A percentile compares a stretch with the other conserved stretches of the same genome.
phyloP scores from a whole-genome alignment of 2,888 invertebrate species.

The Sarcophaga rosellei region DNA sequence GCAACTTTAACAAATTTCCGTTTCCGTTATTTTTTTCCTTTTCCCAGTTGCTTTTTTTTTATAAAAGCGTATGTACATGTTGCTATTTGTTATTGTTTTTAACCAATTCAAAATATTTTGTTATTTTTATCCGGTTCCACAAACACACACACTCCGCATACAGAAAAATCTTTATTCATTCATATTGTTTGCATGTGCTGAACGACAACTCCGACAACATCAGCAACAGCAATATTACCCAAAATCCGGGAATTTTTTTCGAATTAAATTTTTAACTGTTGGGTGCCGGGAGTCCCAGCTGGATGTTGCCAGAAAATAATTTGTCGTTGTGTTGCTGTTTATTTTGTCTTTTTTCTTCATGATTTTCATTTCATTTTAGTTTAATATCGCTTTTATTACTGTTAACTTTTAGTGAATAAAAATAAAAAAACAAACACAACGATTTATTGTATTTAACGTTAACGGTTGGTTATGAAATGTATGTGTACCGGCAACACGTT shows the following conservation, averaged over 20 bases:
- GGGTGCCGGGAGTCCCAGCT: neutral
- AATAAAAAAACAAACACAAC: neutral
- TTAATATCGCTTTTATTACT: constrained; percentile 39
- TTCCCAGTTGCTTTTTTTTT: too few relatives aligned
- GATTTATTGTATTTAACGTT: too few relatives aligned
- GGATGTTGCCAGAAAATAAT: constrained; percentile 26
- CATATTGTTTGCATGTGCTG: too few relatives aligned
- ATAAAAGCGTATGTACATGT: neutral
- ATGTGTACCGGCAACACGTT: neutral
- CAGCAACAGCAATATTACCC: too few relatives aligned
- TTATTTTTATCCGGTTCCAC: constrained; percentile 6
- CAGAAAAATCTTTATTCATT: too few relatives aligned
- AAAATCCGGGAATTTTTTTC: neutral
- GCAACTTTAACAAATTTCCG: constrained; percentile 68
- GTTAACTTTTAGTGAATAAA: constrained; percentile 5
- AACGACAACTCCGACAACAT: too few relatives aligned
- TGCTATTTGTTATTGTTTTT: constrained; percentile 29
- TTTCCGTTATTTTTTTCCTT: constrained; percentile 51
- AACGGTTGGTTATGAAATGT: too few relatives aligned
- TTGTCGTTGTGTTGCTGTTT: constrained; percentile 19
- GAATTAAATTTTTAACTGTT: neutral
- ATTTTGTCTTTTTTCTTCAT: neutral
- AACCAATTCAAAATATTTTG: constrained; percentile 55
- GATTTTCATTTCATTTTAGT: neutral
- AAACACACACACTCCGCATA: neutral